Base-by-base conservation (phyloP, 2,113 vertebrate genomes). In the Mirza zaza region DNA sequence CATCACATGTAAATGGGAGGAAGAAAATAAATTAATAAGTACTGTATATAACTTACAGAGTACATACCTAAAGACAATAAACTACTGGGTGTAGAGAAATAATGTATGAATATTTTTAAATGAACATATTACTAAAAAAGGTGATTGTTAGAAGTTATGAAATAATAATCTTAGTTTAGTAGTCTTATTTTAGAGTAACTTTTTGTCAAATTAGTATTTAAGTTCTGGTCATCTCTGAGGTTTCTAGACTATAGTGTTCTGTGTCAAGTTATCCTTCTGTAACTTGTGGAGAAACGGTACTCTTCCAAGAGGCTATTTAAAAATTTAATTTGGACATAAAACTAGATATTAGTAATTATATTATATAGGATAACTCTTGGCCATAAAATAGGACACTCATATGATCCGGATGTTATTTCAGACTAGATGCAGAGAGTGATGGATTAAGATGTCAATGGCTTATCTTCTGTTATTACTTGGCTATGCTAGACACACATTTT, bases 161-260 rank as follows among this genome's bases (percentile, higher is more conserved):
- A 94, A 87, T 12, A 75, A 77, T 42, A 21, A 45, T 59, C 21
- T 52, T 50, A 94, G 14, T 91, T 39, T 96, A 97, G 94, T 93
- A 81, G 13, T 79, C 88, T 61, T 96, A 91, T 92, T 27, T 80
- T 14, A 95, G 90, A 97, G 95, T 0, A 1, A 32, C 13, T 94
- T 34, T 81, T 55, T 17, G 18, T 8, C 90, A 92, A 96, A 55
- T 61, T 73, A 52, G 1, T 77, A 36, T 87, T 91, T 94, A 94
- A 65, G 59, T 61, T 75, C 76, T 80, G 23, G 23, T 39, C 79
- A 2, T 32, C 2, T 29, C 96, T 76, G 25, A 63, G 27, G 65
- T 1, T 59, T 52, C 29, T 84, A 79, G 15, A 18, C 20, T 94
- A 94, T 77, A 89, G 29, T 87, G 25, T 96, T 23, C 8, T 81